phyloP scores from a whole-genome alignment of 2,113 vertebrate species.

The Craseonycteris thonglongyai region DNA sequence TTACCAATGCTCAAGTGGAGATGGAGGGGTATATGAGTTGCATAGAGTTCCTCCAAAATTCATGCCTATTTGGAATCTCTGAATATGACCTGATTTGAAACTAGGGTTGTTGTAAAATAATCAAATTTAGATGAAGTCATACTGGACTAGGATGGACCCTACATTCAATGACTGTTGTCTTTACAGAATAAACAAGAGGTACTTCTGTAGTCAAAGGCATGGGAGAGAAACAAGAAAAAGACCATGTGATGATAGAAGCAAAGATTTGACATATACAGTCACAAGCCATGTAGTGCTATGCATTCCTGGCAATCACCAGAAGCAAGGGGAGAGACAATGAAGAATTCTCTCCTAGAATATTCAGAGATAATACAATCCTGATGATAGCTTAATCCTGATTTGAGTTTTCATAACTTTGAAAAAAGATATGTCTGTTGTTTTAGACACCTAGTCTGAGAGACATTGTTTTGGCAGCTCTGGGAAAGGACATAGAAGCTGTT shows the following conservation, averaged over 20 bases:
- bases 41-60: background rate
- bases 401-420: background rate
- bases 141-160: background rate
- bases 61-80: background rate
- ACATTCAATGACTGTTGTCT: background rate
- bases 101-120: background rate
- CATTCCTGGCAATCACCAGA: too few relatives aligned
- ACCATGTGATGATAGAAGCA: background rate
- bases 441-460: background rate
- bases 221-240: background rate
- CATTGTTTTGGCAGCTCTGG: background rate
- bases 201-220: background rate
- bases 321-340: background rate
- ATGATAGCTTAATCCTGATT: background rate
- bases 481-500: background rate
- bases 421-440: background rate
- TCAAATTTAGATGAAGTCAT: background rate
- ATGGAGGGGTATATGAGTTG: fast-evolving
- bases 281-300: too few relatives aligned
- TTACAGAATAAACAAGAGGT: background rate
- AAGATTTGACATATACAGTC: background rate
- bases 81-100: background rate
- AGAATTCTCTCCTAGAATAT: background rate
- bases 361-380: background rate
- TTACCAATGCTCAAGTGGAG: background rate